Conservation (phyloP, 2,888 invertebrate species). For the Nemoura dubitans region DNA sequence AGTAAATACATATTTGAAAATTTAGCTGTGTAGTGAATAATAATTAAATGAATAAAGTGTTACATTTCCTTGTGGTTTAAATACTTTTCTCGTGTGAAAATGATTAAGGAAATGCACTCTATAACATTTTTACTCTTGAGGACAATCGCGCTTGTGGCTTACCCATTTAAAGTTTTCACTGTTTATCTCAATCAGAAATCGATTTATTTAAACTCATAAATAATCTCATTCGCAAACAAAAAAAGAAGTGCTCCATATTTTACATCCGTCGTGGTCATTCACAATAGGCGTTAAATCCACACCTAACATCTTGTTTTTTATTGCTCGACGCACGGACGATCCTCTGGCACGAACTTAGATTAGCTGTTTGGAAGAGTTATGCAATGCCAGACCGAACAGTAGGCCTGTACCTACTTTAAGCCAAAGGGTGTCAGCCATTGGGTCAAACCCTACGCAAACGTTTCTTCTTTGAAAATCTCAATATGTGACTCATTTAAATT, state of each 20-base stretch:
- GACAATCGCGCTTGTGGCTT: no score
- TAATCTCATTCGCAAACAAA: background rate
- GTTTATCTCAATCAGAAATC: background rate
- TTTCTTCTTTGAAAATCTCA: background rate
- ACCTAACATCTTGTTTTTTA: background rate
- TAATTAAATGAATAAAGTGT: no score
- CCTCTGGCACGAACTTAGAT: background rate
- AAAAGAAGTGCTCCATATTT: background rate
- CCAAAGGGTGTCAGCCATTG: background rate
- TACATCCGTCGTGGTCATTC: background rate
- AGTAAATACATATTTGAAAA: no score
- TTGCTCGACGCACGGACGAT: background rate
- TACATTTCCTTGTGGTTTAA: no score
- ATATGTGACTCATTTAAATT: background rate
- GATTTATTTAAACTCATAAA: background rate
- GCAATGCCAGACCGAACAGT: background rate
- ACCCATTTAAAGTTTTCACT: background rate
- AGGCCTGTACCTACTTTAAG: background rate
- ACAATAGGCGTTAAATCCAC: background rate
- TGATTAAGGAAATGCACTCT: no score
- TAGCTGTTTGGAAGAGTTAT: background rate
- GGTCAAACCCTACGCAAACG: background rate
- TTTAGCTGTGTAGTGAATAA: no score
- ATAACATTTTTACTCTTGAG: no score
- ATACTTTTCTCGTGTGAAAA: no score